Evolutionary conservation across 92 coral and sea anemone species (phyloP), one percentile per base, ranked within the genome.

Genomic region (Epizoanthus ramosus): DNA sequence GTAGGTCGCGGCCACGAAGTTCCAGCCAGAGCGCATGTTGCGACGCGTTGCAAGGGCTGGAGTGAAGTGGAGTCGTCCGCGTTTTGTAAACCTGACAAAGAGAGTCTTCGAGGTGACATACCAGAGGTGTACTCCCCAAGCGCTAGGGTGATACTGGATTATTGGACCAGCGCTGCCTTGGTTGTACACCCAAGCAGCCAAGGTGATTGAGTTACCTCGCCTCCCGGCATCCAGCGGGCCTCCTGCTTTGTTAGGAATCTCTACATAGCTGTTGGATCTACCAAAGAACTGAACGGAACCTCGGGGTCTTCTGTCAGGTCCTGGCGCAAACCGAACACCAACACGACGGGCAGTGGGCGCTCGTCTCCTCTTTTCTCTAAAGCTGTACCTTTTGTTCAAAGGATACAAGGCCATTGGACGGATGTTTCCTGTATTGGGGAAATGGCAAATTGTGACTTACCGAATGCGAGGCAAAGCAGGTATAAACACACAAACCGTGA

Each of bases 341-440:
- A 33, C 60, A 47, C 87, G 77, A 53, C 93, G 85, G 71, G 91
- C 98, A 6, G 90, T 85, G 37, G 98, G 98, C 63, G 89, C 87
- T 23, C 83, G 50, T 16, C 92, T 89, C 10, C 71, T 35, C 25
- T 63, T 67, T 35, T 93, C 98, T 73, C 84, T 80, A 8, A 85
- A 92, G 17, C 91, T 80, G n/a, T 81, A 73, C 2, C 64, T 52
- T 61, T 84, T 85, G 79, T 85, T 86, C 73, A 93, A 77, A 39
- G 98, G 98, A 71, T 93, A 93, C n/a, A 93, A 56, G 28, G 98
- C 98, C 3, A 84, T 74, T 16, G 85, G 90, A 35, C 83, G 89
- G 28, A 71, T 90, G 85, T 68, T 59, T 56, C 80, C 57, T 54
- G 70, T 25, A 65, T 13, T 47, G 41, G 19, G 19, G 8, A 4